phyloP scores from a whole-genome alignment of 2,113 vertebrate species.

The Oreocharis arfaki region DNA sequence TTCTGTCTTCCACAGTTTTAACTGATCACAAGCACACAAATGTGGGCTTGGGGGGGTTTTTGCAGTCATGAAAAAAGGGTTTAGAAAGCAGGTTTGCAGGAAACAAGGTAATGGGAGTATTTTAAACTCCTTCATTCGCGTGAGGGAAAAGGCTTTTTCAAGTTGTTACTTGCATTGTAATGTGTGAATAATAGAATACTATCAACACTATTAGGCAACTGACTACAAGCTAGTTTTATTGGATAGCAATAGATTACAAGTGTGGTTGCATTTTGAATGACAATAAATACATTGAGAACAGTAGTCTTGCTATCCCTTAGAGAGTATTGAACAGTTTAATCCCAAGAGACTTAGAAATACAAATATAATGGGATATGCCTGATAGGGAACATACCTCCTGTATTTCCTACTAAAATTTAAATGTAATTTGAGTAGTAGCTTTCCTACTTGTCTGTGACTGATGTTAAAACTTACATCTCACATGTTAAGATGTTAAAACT shows the following conservation, averaged over 20 bases:
- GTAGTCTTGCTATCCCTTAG: not conserved
- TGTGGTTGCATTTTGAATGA: not conserved
- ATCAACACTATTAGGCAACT: not conserved
- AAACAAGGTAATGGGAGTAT: not conserved
- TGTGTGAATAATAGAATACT: not conserved
- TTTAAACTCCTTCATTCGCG: not conserved
- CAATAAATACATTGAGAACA: not conserved
- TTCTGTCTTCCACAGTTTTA: not conserved
- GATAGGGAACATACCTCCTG: not conserved
- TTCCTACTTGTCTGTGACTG: not conserved
- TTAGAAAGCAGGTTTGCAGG: not conserved
- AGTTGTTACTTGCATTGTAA: not conserved
- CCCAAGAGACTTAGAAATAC: not conserved
- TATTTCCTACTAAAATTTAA: not conserved
- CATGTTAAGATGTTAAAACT: not conserved
- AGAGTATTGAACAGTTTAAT: not conserved
- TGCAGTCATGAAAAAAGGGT: not conserved
- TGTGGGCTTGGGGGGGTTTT: fast-evolving
- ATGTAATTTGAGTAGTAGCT: not conserved
- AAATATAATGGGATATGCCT: not conserved
- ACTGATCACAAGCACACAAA: not conserved
- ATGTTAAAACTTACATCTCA: not conserved
- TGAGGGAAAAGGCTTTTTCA: not conserved
- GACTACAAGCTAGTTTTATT: not conserved
- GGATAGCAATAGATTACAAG: not conserved